Evolutionary conservation across 1,140 invertebrate species (phyloP), one percentile per base, ranked within the genome.

Genomic region (Drosophila aff.): DNA sequence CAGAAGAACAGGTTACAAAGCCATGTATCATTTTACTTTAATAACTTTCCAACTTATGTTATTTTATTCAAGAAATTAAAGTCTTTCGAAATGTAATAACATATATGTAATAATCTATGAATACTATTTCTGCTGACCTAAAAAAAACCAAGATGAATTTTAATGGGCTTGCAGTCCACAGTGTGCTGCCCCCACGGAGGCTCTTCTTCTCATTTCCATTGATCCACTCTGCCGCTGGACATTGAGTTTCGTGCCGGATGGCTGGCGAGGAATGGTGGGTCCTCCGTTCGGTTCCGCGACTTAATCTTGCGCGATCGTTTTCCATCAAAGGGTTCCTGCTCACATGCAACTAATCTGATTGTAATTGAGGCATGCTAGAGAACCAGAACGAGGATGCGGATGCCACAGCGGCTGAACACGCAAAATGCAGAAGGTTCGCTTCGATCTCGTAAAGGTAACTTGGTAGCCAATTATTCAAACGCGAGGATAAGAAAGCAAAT

Each of bases 341-440:
- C 23, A 55, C 82, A 81, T 79, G 84, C 69, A 89, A 79, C 84
- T 89, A 89, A 87, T 89, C 84, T 83, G 84, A 83, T 89, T 87
- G 84, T 87, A 87, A 87, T 87, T 87, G 84, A 72, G 64, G 80
- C 81, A 65, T 81, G 84, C 84, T 83, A 87, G 83, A 77, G 72
- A 65, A 76, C 21, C 43, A 57, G 50, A 43, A 57, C 43, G 66
- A 15, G 44, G 38, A 61, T 44, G 40, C 36, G 44, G 46, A 18
- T 50, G 26, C 43, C 16, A 53, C 60, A 61, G 67, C 62, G 46
- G 47, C 53, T 68, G 23, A 46, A 78, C 80, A 87, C 84, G 84
- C 84, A 83, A 81, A 81, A 81, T 60, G 18, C 52, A 62, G 50
- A 62, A 57, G 58, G 49, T 59, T 67, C 50, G 62, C 28, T 52